Evolutionary conservation across 2,113 vertebrate genomes (phyloP).

Genomic region (Oryzias melastigma): DNA sequence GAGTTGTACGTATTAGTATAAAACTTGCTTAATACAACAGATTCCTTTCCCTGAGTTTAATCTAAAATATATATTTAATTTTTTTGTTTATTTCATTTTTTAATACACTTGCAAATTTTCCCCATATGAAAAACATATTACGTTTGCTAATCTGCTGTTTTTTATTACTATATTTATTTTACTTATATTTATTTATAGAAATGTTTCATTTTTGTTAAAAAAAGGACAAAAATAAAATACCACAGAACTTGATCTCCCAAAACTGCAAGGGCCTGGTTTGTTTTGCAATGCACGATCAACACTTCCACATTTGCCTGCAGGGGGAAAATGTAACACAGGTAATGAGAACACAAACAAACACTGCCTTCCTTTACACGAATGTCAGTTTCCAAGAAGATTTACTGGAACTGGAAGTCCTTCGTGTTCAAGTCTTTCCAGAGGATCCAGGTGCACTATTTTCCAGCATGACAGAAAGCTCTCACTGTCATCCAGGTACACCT

Average conservation of each 20-base stretch:
- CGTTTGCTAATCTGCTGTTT: too few species aligned
- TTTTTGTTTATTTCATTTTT: too few species aligned
- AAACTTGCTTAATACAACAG: too few species aligned
- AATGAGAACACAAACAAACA: background rate
- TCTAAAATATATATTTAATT: too few species aligned
- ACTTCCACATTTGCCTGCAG: constrained; percentile 82
- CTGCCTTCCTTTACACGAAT: background rate
- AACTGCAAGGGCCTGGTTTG: constrained; percentile 84
- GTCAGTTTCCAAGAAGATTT: constrained; percentile 50
- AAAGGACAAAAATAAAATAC: constrained; percentile 64
- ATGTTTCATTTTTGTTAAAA: too few species aligned
- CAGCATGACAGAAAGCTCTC: constrained; percentile 80
- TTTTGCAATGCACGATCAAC: constrained; percentile 84
- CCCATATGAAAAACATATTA: too few species aligned
- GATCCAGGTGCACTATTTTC: constrained; percentile 82
- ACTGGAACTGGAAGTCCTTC: constrained; percentile 86
- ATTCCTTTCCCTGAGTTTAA: too few species aligned
- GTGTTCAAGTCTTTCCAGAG: constrained; percentile 85
- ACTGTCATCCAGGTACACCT: constrained; percentile 79
- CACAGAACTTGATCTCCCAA: constrained; percentile 79
- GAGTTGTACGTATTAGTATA: too few species aligned
- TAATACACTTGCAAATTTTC: too few species aligned
- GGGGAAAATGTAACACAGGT: background rate
- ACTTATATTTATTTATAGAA: too few species aligned
- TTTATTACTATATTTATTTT: too few species aligned